Percentiles rank a stretch among this genome's conserved stretches.
These are phyloP conservation scores for Myrmecobius fasciatus DNA, from an alignment of 2,113 vertebrate species.

Conservation along the genomic window DNA sequence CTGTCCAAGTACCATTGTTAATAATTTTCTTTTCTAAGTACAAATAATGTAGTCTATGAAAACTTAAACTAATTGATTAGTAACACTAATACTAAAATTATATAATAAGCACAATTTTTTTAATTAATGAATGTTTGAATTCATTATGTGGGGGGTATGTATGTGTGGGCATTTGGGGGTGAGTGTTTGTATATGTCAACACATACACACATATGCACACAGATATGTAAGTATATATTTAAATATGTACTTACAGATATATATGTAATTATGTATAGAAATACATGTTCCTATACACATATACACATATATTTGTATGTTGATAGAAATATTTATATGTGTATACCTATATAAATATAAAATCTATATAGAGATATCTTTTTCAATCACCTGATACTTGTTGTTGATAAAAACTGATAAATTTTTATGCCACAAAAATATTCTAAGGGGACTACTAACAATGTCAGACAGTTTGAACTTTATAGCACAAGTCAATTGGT, in stretches of 20 bases:
- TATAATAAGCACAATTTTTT: conserved; percentile 42
- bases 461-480: background rate
- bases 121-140: conserved; percentile 55
- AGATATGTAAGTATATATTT: too few species aligned
- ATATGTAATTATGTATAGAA: too few species aligned
- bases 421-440: conserved; percentile 19
- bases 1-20: fast-evolving
- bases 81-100: conserved; percentile 45
- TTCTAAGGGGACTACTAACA: conserved; percentile 4
- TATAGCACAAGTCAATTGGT: background rate
- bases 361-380: too few species aligned
- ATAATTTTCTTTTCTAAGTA: background rate
- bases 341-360: too few species aligned
- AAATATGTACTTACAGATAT: too few species aligned
- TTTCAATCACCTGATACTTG: background rate
- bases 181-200: too few species aligned
- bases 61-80: background rate
- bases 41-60: background rate
- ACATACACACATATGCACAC: too few species aligned
- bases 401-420: background rate
- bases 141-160: conserved; percentile 47
- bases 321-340: too few species aligned
- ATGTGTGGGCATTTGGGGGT: too few species aligned
- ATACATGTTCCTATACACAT: too few species aligned
- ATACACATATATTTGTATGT: background rate